These are phyloP conservation scores for Spodoptera litura DNA, from an alignment of 1,140 invertebrate species.

Conservation along the genomic window DNA sequence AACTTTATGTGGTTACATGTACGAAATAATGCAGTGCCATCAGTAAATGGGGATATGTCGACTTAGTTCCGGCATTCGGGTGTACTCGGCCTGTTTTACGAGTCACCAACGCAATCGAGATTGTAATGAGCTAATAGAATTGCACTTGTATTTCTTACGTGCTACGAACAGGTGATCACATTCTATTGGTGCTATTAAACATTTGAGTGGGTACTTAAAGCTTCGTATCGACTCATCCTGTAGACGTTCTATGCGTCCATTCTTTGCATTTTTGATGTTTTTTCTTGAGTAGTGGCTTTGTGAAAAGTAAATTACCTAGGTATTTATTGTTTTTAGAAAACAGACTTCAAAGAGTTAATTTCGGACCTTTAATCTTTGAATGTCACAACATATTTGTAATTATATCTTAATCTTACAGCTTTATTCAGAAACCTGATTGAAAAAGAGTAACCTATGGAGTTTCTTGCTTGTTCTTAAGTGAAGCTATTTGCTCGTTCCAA, in stretches of 20 bases:
- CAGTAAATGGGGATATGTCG: slow-evolving; percentile 40
- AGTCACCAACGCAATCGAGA: background rate
- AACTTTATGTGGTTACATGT: slow-evolving; percentile 60
- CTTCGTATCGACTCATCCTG: background rate
- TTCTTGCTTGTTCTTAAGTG: no score
- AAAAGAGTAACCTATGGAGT: no score
- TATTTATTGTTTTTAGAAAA: no score
- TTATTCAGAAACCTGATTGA: no score
- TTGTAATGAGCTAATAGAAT: slow-evolving; percentile 33
- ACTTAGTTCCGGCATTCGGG: slow-evolving; percentile 27
- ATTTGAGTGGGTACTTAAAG: slow-evolving; percentile 14
- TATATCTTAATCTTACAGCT: no score
- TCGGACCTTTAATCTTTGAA: no score
- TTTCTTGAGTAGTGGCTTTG: no score
- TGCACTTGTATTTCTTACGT: slow-evolving; percentile 20
- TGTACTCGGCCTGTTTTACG: background rate
- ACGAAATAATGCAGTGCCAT: slow-evolving; percentile 56
- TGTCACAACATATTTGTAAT: no score
- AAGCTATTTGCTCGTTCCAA: no score
- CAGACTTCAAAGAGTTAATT: no score
- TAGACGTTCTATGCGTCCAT: background rate
- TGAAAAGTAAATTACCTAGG: no score
- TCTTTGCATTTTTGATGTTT: background rate
- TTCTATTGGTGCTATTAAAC: slow-evolving; percentile 13
- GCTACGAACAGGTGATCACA: slow-evolving; percentile 16